Evolutionary conservation across 2,797 vertebrate genomes (phyloP).

Genomic region (Falco peregrinus): DNA sequence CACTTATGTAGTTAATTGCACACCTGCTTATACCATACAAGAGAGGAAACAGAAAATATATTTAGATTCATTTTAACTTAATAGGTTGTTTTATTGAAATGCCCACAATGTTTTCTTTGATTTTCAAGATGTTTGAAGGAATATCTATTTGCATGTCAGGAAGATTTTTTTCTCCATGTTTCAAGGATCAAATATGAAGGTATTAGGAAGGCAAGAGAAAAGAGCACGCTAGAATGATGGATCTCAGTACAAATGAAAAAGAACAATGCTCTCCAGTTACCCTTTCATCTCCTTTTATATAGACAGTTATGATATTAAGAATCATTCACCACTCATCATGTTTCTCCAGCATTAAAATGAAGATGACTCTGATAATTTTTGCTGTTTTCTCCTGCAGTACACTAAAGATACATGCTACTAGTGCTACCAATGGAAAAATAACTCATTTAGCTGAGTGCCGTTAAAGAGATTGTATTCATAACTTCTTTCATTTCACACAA

Average conservation of each 20-base stretch:
- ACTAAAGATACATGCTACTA: constrained; percentile 17
- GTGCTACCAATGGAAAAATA: constrained; percentile 46
- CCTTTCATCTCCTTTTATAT: constrained; percentile 23
- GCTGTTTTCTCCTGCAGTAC: constrained; percentile 48
- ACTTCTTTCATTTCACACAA: constrained; percentile 29
- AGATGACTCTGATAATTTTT: constrained; percentile 31
- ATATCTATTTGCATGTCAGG: neutral
- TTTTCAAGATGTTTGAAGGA: constrained; percentile 16
- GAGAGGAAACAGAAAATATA: constrained; percentile 7
- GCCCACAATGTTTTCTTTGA: neutral
- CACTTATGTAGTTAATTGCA: neutral
- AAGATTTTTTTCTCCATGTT: neutral
- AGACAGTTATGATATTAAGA: constrained; percentile 43
- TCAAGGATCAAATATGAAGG: neutral
- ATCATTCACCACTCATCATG: constrained; percentile 31
- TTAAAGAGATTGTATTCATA: constrained; percentile 27
- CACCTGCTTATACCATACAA: constrained; percentile 17
- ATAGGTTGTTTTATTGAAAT: neutral
- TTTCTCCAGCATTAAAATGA: constrained; percentile 43
- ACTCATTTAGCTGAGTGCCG: constrained; percentile 53
- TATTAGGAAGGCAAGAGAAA: constrained; percentile 17
- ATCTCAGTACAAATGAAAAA: constrained; percentile 26
- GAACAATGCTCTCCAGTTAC: constrained; percentile 45
- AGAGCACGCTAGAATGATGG: neutral
- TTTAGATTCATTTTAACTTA: neutral